Conservation (phyloP, 2,113 vertebrate genomes). For the Paralichthys olivaceus region DNA sequence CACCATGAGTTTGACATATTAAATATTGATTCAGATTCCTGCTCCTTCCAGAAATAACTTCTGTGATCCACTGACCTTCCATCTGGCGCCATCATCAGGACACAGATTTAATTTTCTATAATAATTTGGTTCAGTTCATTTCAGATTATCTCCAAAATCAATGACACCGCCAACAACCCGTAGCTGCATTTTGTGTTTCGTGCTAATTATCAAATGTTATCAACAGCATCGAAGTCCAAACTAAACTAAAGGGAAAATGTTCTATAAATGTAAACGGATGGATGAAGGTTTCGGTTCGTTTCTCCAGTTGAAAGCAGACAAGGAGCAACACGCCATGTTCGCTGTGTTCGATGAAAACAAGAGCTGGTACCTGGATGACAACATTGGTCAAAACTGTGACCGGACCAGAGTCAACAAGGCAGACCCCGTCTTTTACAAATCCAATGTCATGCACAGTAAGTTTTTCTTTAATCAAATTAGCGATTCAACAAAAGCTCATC, state of each 20-base stretch:
- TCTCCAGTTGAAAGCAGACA: slow-evolving; percentile 89
- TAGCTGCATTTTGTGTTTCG: too few species aligned
- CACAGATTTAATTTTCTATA: too few species aligned
- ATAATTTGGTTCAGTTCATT: too few species aligned
- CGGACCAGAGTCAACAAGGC: slow-evolving; percentile 84
- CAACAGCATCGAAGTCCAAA: too few species aligned
- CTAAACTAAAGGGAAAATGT: neutral
- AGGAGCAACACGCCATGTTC: slow-evolving; percentile 91
- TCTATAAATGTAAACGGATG: neutral
- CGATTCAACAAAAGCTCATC: too few species aligned
- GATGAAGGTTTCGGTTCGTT: slow-evolving; percentile 25
- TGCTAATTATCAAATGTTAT: too few species aligned
- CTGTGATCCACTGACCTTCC: too few species aligned
- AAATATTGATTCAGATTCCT: neutral
- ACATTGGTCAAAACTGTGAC: slow-evolving; percentile 86
- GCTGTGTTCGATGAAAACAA: slow-evolving; percentile 95
- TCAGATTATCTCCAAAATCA: too few species aligned
- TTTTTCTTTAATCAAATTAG: slow-evolving; percentile 27
- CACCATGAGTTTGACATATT: neutral
- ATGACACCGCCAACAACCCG: too few species aligned
- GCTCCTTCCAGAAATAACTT: neutral
- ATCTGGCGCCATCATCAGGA: too few species aligned
- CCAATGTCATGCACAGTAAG: slow-evolving; percentile 97
- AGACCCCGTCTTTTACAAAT: slow-evolving; percentile 89
- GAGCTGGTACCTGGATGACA: slow-evolving; percentile 96